Base-by-base conservation (phyloP, 1,140 invertebrate species). In the Dufourea novaeangliae region DNA sequence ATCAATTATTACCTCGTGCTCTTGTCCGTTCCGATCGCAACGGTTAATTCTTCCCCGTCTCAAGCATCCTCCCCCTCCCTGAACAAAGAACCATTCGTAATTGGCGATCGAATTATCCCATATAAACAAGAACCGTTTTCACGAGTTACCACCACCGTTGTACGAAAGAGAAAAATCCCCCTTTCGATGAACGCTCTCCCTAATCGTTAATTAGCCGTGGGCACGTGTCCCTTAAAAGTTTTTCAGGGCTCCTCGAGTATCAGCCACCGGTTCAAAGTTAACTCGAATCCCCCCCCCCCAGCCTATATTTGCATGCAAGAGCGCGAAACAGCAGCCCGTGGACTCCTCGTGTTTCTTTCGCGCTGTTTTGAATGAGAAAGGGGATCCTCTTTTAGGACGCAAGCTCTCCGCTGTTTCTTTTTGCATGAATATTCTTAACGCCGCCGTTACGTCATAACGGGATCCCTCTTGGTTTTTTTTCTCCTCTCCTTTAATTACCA, bases 311-410 rank as follows among this genome's bases (percentile, higher is more conserved):
- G 52, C 63, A 59, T 75, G 29, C 22, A 44, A 56, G 12, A 44
- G 41, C 12, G 71, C n/a, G n/a, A n/a, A n/a, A 73, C 41, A 54
- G 11, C 7, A 17, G 22, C n/a, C 4, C 34, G 46, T 1, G 34
- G 37, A 2, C 41, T 10, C 6, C 12, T n/a, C 12, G 37, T 32
- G 72, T 67, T 44, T 46, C 62, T 29, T 29, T 29, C 54, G 0
- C 22, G 63, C 73, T 59, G 54, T 34, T 76, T 76, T 69, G 25
- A 76, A 76, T 69, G 54, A 59, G 57, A 76, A 76, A 69, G 73
- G 73, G 17, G 37, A 59, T 50, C 66, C 66, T n/a, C n/a, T n/a
- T 57, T 44, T 22, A 25, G 54, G 56, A 67, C 37, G 56, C 54
- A 56, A 3, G 22, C 29, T 44, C 50, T 25, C 54, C 73, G 39